Base-by-base conservation (phyloP, 2,888 invertebrate genomes). In the Metopia argyrocephala region DNA sequence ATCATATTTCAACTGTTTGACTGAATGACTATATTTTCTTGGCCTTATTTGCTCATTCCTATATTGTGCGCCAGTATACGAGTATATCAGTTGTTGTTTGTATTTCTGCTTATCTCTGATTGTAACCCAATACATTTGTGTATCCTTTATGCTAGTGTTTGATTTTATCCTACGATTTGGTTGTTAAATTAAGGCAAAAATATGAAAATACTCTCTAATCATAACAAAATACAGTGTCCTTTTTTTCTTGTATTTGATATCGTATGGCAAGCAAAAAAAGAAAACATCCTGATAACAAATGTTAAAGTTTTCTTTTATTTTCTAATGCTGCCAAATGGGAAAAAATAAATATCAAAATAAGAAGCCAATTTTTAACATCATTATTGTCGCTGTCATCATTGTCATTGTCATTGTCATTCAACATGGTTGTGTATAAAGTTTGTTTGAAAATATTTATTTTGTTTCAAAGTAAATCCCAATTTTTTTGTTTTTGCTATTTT, bases 21-120 rank as follows among this genome's bases (percentile, higher is more conserved):
- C 27, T 46, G 54, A 6, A 4, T 38, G 5, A 3, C 5, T 45
- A 4, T 18, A 7, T 21, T 12, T 38, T 38, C 38, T 56, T 57
- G 70, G 64, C 65, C 65, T 71, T 74, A 73, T 76, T 76, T 76
- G 76, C 76, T 76, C 45, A 69, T n/a, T n/a, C n/a, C n/a, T n/a
- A n/a, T n/a, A n/a, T n/a, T 69, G 61, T 75, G 64, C 61, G 38
- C 56, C 20, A 25, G 75, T 62, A 28, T 61, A 62, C 50, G 65
- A 75, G 73, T 78, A 64, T 68, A 83, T 76, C 68, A 68, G 68
- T 84, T 86, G 85, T 85, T 89, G 89, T 90, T 89, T 89, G 88
- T 89, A 89, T 89, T 89, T 89, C 89, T 87, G 89, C 89, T 90
- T 89, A 90, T 90, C 90, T 85, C 69, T 76, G 90, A 90, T 90